A percentile compares a stretch with the other conserved stretches of the same genome.
Conservation (phyloP, 1,140 invertebrate species). For the Metaphire vulgaris region DNA sequence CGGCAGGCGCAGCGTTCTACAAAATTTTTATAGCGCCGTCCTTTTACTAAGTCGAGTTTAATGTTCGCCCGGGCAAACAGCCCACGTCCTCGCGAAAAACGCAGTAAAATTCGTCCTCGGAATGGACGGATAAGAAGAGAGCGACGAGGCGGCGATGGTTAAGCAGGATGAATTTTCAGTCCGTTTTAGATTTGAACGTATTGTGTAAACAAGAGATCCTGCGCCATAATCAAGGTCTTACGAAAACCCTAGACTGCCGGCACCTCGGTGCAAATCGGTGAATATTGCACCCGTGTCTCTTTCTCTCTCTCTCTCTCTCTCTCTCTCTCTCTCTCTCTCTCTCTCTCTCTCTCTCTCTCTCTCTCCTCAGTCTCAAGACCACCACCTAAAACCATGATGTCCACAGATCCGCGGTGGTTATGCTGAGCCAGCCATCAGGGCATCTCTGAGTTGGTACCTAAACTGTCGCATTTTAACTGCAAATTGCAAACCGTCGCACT, state of each 20-base stretch:
- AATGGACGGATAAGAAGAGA: not conserved
- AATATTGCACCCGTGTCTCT: no score
- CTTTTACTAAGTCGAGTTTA: not conserved
- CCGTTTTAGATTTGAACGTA: not conserved
- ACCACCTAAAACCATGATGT: no score
- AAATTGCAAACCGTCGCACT: no score
- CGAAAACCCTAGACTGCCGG: not conserved
- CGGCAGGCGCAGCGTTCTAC: not conserved
- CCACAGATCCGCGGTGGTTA: no score
- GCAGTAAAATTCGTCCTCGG: not conserved
- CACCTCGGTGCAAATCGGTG: no score
- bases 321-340: no score
- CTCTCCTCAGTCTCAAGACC: no score
- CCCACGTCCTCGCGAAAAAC: not conserved
- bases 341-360: no score
- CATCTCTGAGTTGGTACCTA: no score
- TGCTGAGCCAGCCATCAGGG: no score
- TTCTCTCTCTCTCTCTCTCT: no score
- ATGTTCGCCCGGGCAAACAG: conserved; percentile 1
- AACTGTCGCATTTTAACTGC: no score
- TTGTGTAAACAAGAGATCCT: not conserved
- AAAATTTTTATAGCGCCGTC: conserved; percentile 1
- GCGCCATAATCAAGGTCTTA: not conserved
- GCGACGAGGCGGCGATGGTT: not conserved
- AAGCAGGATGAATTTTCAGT: not conserved